Base-by-base conservation (phyloP, 2,888 invertebrate genomes). In the Didymodactylos carnosus region DNA sequence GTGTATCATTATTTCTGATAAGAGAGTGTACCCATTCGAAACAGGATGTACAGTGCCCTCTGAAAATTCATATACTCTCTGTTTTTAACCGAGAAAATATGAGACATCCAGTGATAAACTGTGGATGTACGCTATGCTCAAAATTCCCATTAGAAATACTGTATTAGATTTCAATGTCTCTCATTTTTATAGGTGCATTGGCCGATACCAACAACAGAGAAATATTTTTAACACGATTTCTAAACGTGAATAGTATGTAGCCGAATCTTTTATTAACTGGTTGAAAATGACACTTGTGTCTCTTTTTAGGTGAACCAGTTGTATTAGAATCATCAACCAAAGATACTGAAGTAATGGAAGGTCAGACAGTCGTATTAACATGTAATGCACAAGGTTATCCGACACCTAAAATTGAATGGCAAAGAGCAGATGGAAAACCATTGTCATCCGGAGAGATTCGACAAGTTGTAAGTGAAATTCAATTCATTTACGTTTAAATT, bases 371-470 rank as follows among this genome's bases (percentile, higher is more conserved):
- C 23, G n/a, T 14, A n/a, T 27, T 72, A n/a, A 19, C 6, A 11
- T 72, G 72, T n/a, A 72, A 53, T 43, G 27, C 72, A 27, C 71
- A 71, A 51, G 71, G 62, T 62, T 53, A 53, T 72, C 72, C 53
- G n/a, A 11, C 23, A 16, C 53, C 53, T 13, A 40, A 11, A 4
- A 62, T 72, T 1, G 49, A 40, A 72, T 72, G 53, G 72, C n/a
- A 43, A 25, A 49, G 51, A 53, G 53, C 72, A 13, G 51, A 72
- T 53, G 51, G 69, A 16, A 7, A 14, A 40, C 72, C 53, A 13
- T 29, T 72, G 2, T 16, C 39, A 11, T n/a, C 40, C 4, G 72
- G 53, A 16, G 13, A 53, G 11, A 41, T 72, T 29, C 25, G 40
- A 27, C 53, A 72, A 23, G 14, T 43, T 5, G 72, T 72, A 53